phyloP scores from a whole-genome alignment of 2,888 invertebrate species.

The Tromatobia lineatoria region DNA sequence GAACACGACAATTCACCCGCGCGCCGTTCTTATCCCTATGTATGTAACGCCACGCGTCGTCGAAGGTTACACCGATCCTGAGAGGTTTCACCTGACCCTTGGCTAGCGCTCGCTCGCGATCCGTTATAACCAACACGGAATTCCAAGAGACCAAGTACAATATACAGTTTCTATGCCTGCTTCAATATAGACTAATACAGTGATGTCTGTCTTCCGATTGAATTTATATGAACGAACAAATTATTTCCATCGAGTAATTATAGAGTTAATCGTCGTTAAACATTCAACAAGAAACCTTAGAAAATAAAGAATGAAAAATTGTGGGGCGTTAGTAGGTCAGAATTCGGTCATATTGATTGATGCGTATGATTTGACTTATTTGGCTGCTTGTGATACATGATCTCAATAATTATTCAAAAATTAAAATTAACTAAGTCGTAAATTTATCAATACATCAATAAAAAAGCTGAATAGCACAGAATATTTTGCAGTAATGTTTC shows the following conservation, averaged over 20 bases:
- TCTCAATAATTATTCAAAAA: neutral
- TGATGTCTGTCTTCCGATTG: neutral
- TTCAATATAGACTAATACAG: neutral
- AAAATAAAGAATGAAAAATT: too few relatives aligned
- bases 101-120: constrained; percentile 34
- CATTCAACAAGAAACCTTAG: too few relatives aligned
- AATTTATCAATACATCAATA: too few relatives aligned
- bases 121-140: constrained; percentile 55
- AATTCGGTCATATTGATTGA: too few relatives aligned
- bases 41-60: constrained; percentile 35
- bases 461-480: too few relatives aligned
- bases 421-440: neutral
- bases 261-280: too few relatives aligned
- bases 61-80: constrained; percentile 67
- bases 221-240: neutral
- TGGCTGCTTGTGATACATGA: too few relatives aligned
- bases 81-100: constrained; percentile 69
- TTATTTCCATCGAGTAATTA: neutral
- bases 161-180: constrained; percentile 36
- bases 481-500: too few relatives aligned
- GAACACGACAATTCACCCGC: constrained; percentile 15
- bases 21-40: neutral
- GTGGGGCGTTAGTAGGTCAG: too few relatives aligned
- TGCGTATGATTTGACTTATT: too few relatives aligned
- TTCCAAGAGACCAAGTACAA: constrained; percentile 53